Evolutionary conservation across 2,888 invertebrate genomes (phyloP).

Genomic region (Drosophila rubida): DNA sequence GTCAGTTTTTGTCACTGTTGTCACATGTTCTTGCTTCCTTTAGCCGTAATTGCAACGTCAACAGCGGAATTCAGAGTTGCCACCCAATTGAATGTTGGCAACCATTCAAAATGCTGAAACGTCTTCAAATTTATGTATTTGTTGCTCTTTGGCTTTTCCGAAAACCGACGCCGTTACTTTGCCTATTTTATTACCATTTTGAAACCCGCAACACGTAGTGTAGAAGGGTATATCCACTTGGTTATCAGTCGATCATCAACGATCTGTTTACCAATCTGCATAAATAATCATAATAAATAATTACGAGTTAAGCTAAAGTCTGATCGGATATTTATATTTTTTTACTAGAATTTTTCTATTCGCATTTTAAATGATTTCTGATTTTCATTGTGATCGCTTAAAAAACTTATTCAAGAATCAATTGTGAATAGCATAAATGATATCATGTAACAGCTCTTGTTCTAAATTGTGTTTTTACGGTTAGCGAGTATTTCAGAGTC

Average conservation of each 20-base stretch:
- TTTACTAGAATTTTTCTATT: too few relatives aligned
- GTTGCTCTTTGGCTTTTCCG: slow-evolving; percentile 66
- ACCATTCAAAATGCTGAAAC: slow-evolving; percentile 70
- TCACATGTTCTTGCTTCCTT: slow-evolving; percentile 27
- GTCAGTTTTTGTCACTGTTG: slow-evolving; percentile 51
- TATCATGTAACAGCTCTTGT: too few relatives aligned
- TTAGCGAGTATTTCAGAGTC: neutral
- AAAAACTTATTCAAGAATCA: too few relatives aligned
- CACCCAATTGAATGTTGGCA: slow-evolving; percentile 50
- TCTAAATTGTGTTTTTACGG: neutral
- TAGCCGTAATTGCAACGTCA: slow-evolving; percentile 45
- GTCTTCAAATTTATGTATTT: slow-evolving; percentile 68
- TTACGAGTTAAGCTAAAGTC: too few relatives aligned
- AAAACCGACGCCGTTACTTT: slow-evolving; percentile 69
- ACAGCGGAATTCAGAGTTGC: slow-evolving; percentile 49
- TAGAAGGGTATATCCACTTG: neutral
- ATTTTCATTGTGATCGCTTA: too few relatives aligned
- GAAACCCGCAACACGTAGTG: neutral
- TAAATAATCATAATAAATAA: too few relatives aligned
- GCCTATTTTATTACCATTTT: slow-evolving; percentile 78
- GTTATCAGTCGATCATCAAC: too few relatives aligned
- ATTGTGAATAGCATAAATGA: too few relatives aligned
- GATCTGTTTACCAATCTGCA: too few relatives aligned
- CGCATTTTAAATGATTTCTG: too few relatives aligned
- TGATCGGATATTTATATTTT: too few relatives aligned